Base-by-base conservation (phyloP, 2,113 vertebrate species). In the Phycodurus eques region DNA sequence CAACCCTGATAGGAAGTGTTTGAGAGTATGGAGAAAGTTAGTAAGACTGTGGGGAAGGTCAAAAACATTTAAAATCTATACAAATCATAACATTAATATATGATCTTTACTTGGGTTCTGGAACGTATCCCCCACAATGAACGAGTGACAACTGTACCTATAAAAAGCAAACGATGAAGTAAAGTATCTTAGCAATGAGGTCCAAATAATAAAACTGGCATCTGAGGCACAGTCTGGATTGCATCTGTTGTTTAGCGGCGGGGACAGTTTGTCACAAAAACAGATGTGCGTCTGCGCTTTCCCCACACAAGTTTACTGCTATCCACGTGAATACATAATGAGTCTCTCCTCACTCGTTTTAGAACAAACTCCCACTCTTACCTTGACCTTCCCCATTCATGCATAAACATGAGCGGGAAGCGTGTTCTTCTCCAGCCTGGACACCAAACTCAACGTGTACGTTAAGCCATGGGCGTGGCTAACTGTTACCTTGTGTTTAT, bases 371-470 rank as follows among this genome's bases (percentile, higher is more conserved):
- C 42, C 62, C 62, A 65, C 62, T 65, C 62, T 11, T 65, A 10
- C 17, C 19, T 65, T 22, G 62, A 65, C 62, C 62, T 65, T 65
- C 62, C 56, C 42, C 62, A 46, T n/a, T 44, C 4, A 65, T 65
- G 39, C 42, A 65, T 65, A 65, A 44, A 2, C 39, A 65, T 46
- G 62, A 44, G 20, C 20, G 20, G 62, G 9, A 64, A 64, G n/a
- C 19, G 20, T 59, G 11, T 27, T 44, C 62, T n/a, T 64, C 61
- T 42, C 39, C 39, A 65, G 9, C 42, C 10, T 46, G 62, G 19
- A 22, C 12, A 22, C 19, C 17, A 64, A 3, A 64, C 9, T 9
- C 20, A n/a, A 3, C 17, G 27, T 35, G 59, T 15, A 59, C 33
- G 17, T 62, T 31, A 4, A 13, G 17, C 8, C n/a, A 19, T 51